These are phyloP conservation scores for Epinephelus coioides DNA, from an alignment of 2,797 vertebrate species.

Conservation along the genomic window DNA sequence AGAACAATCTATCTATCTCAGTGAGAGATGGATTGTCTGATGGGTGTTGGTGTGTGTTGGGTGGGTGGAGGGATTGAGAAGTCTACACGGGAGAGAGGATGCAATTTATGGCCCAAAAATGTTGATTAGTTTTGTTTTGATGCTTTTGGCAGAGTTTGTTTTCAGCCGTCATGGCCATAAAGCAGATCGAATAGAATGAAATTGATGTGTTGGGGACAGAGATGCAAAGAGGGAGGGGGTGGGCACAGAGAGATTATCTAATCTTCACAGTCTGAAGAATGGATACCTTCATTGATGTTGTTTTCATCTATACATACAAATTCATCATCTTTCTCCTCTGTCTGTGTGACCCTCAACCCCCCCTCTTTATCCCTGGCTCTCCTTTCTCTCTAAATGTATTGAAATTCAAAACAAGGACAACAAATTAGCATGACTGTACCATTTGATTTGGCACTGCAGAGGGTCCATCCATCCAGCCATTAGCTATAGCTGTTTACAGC, in stretches of 20 bases:
- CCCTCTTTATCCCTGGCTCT: not conserved
- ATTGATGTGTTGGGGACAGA: slow-evolving; percentile 45
- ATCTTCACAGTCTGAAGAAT: slow-evolving; percentile 60
- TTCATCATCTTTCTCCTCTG: slow-evolving; percentile 32
- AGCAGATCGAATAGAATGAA: slow-evolving; percentile 45
- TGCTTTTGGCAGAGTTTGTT: slow-evolving; percentile 54
- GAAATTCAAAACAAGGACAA: slow-evolving; percentile 25
- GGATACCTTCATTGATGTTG: slow-evolving; percentile 51
- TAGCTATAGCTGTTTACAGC: not conserved
- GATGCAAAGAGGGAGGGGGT: slow-evolving; percentile 19
- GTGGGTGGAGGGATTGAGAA: slow-evolving; percentile 14
- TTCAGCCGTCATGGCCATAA: slow-evolving; percentile 22
- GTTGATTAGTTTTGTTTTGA: slow-evolving; percentile 66
- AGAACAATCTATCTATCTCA: slow-evolving; percentile 49
- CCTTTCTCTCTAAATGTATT: slow-evolving; percentile 16
- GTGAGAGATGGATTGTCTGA: slow-evolving; percentile 28
- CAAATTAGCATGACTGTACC: slow-evolving; percentile 17
- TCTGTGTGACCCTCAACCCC: slow-evolving; percentile 13
- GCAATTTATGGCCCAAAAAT: slow-evolving; percentile 61
- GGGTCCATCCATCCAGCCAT: not conserved
- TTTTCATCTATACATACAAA: slow-evolving; percentile 58
- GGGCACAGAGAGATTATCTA: slow-evolving; percentile 45
- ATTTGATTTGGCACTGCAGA: not conserved
- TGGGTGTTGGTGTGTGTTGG: slow-evolving; percentile 12
- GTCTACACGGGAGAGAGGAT: slow-evolving; percentile 17